Percentiles rank a stretch among this genome's conserved stretches.
phyloP scores from a whole-genome alignment of 2,888 invertebrate species.

The Galerucella calmariensis region DNA sequence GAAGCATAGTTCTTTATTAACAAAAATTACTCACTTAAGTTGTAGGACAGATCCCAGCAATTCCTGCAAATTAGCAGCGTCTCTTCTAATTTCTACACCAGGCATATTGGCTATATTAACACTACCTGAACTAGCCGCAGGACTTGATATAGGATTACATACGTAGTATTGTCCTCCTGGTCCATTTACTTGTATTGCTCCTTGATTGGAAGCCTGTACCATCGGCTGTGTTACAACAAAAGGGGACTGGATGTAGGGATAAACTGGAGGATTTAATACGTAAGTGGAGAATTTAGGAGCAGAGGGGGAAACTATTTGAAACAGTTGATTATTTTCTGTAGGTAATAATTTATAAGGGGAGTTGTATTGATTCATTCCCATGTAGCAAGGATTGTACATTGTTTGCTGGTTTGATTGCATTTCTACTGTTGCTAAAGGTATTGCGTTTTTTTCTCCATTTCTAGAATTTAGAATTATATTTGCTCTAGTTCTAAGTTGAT shows the following conservation, averaged over 20 bases:
- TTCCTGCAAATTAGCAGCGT: constrained; percentile 52
- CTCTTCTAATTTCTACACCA: constrained; percentile 58
- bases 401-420: constrained; percentile 53
- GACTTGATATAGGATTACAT: constrained; percentile 59
- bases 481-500: neutral
- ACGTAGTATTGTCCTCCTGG: constrained; percentile 60
- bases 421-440: constrained; percentile 44
- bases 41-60: constrained; percentile 37
- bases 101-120: constrained; percentile 51
- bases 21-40: constrained; percentile 6
- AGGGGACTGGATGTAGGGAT: constrained; percentile 46
- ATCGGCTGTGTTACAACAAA: constrained; percentile 29
- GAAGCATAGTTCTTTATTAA: no score
- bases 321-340: constrained; percentile 44
- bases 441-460: constrained; percentile 28
- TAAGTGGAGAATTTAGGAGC: constrained; percentile 45
- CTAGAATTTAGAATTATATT: neutral
- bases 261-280: constrained; percentile 53
- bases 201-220: constrained; percentile 3
- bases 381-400: constrained; percentile 52
- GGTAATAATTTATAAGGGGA: constrained; percentile 10
- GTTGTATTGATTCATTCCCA: neutral
- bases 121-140: constrained; percentile 42
- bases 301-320: constrained; percentile 48
- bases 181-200: constrained; percentile 51